These are phyloP conservation scores for Sarcophaga carnaria DNA, from an alignment of 2,888 invertebrate species.

Conservation along the genomic window DNA sequence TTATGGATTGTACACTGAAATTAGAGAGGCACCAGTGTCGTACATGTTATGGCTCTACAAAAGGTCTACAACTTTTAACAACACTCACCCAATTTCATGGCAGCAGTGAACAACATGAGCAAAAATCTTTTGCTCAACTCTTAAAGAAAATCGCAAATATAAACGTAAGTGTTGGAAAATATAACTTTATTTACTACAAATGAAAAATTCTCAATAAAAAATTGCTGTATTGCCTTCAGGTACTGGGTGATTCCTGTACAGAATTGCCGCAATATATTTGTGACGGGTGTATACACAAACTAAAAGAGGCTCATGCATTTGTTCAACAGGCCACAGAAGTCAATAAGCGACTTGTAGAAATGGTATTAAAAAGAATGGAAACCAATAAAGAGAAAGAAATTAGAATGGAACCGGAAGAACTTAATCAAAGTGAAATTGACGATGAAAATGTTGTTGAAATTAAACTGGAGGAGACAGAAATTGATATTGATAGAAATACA, in stretches of 20 bases:
- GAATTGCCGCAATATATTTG: conserved; percentile 57
- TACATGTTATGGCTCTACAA: conserved; percentile 54
- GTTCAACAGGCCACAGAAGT: conserved; percentile 46
- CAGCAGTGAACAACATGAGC: not conserved
- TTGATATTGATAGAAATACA: not conserved
- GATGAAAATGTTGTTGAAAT: not conserved
- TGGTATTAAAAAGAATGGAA: not conserved
- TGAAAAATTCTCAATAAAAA: not conserved
- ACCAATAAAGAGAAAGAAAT: conserved; percentile 25
- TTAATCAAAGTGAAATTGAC: not conserved
- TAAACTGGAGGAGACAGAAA: conserved; percentile 8
- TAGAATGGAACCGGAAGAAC: conserved; percentile 42
- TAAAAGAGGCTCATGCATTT: conserved; percentile 54
- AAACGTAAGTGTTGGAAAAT: conserved; percentile 38
- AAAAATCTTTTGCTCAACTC: conserved; percentile 53
- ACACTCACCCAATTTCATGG: conserved; percentile 22
- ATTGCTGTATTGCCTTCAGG: not conserved
- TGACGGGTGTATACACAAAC: conserved; percentile 34
- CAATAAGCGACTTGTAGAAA: conserved; percentile 4
- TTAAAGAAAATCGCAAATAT: conserved; percentile 51
- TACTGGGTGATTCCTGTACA: conserved; percentile 21
- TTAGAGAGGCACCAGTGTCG: conserved; percentile 33
- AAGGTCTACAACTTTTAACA: conserved; percentile 35
- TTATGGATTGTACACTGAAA: not conserved
- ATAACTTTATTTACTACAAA: not conserved